Evolutionary conservation across 2,113 vertebrate genomes (phyloP).

Genomic region (Myrmecophaga tridactyla): DNA sequence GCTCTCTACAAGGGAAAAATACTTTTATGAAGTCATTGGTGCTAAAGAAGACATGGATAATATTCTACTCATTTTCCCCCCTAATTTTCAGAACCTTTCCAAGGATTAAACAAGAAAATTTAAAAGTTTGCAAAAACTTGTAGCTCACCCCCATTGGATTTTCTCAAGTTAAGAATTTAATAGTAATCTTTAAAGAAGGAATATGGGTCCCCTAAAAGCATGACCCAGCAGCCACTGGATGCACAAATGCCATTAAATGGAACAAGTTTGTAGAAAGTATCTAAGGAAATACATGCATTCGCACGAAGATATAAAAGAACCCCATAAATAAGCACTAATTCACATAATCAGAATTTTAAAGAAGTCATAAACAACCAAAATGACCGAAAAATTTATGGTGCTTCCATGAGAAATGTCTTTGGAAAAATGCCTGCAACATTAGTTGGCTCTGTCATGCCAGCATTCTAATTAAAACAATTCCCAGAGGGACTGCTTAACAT

Average conservation of each 20-base stretch:
- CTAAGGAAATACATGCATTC: background rate
- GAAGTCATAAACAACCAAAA: background rate
- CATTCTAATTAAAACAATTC: background rate
- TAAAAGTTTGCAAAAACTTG: background rate
- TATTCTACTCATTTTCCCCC: background rate
- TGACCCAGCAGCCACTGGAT: background rate
- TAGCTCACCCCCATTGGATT: background rate
- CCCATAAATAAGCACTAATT: background rate
- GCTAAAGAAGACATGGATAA: background rate
- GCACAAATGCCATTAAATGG: background rate
- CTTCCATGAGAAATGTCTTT: background rate
- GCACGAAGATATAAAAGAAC: background rate
- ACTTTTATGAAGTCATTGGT: background rate
- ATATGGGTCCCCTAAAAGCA: background rate
- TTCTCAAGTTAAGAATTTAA: background rate
- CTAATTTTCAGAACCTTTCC: background rate
- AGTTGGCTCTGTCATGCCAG: background rate
- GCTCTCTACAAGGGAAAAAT: constrained; percentile 12
- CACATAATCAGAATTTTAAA: constrained; percentile 32
- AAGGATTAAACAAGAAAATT: constrained; percentile 19
- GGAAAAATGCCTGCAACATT: background rate
- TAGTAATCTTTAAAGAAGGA: background rate
- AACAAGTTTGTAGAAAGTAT: background rate
- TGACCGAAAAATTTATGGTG: background rate
- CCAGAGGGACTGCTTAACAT: background rate